phyloP scores from a whole-genome alignment of 2,888 invertebrate species.

The Drosophila neotestacea region DNA sequence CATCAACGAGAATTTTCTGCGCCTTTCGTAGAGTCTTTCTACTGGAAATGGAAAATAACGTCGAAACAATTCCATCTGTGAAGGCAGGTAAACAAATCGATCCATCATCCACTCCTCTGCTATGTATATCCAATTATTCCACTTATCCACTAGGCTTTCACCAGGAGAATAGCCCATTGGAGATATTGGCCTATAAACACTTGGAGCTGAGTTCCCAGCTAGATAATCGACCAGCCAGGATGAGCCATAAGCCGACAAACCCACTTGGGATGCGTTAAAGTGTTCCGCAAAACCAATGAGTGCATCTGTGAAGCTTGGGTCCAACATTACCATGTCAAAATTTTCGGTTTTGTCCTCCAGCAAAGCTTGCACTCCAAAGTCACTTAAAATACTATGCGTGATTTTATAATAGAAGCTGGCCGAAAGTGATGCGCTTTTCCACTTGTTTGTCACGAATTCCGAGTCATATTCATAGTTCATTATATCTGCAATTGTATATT shows the following conservation, averaged over 20 bases:
- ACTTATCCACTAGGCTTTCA: constrained; percentile 7
- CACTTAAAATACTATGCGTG: not conserved
- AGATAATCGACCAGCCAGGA: constrained; percentile 52
- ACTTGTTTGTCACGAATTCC: not conserved
- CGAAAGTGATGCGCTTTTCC: constrained; percentile 1
- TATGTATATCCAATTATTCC: constrained; percentile 47
- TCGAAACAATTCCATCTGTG: constrained; percentile 32
- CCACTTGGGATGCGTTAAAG: constrained; percentile 56
- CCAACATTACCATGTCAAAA: constrained; percentile 18
- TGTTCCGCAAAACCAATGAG: constrained; percentile 24
- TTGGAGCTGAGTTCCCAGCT: constrained; percentile 61
- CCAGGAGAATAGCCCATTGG: constrained; percentile 33
- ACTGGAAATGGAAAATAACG: constrained; percentile 43
- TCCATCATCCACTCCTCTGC: constrained; percentile 48
- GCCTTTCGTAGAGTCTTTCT: constrained; percentile 41
- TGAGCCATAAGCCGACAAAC: constrained; percentile 50
- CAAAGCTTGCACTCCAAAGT: constrained; percentile 3
- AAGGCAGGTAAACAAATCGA: constrained; percentile 19
- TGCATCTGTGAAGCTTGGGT: constrained; percentile 2
- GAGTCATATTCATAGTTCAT: not conserved
- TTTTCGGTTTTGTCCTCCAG: constrained; percentile 1
- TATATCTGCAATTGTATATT: constrained; percentile 3
- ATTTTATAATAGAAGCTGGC: constrained; percentile 1
- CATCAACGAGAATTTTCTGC: constrained; percentile 70
- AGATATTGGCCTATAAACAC: constrained; percentile 37